These are phyloP conservation scores for Hyla sarda DNA, from an alignment of 2,113 vertebrate species.

Conservation along the genomic window DNA sequence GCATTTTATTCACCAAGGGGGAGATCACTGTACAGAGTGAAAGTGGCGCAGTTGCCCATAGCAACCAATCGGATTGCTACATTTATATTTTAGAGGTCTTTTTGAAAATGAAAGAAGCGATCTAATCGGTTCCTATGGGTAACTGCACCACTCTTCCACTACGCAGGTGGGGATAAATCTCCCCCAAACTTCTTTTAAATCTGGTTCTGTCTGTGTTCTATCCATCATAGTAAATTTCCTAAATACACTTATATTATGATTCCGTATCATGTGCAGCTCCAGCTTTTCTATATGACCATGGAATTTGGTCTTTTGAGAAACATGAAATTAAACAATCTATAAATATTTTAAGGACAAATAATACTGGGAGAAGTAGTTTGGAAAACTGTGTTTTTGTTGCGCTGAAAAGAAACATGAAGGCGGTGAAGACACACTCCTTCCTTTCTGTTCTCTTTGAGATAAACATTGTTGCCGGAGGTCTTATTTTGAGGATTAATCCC, in stretches of 20 bases:
- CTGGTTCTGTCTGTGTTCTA: too few species aligned
- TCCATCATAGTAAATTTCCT: not conserved
- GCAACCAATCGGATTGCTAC: too few species aligned
- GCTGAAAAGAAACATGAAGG: constrained; percentile 21
- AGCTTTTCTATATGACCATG: not conserved
- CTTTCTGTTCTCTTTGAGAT: constrained; percentile 54
- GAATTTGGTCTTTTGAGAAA: not conserved
- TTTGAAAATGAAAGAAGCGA: too few species aligned
- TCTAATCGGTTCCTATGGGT: too few species aligned
- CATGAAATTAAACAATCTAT: not conserved
- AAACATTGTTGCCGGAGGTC: constrained; percentile 41
- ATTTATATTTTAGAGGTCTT: too few species aligned
- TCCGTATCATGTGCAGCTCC: not conserved
- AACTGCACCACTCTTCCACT: too few species aligned
- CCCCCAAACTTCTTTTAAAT: too few species aligned
- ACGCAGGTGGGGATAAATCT: too few species aligned
- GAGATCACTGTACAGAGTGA: too few species aligned
- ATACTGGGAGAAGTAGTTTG: too few species aligned
- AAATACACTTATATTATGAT: not conserved
- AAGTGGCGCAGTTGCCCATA: too few species aligned
- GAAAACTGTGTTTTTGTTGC: constrained; percentile 18
- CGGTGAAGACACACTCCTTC: not conserved
- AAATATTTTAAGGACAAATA: constrained; percentile 16
- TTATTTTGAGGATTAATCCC: constrained; percentile 47
- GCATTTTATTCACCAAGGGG: too few species aligned